Conservation (phyloP, 2,113 vertebrate genomes). For the Oreochromis aureus region DNA sequence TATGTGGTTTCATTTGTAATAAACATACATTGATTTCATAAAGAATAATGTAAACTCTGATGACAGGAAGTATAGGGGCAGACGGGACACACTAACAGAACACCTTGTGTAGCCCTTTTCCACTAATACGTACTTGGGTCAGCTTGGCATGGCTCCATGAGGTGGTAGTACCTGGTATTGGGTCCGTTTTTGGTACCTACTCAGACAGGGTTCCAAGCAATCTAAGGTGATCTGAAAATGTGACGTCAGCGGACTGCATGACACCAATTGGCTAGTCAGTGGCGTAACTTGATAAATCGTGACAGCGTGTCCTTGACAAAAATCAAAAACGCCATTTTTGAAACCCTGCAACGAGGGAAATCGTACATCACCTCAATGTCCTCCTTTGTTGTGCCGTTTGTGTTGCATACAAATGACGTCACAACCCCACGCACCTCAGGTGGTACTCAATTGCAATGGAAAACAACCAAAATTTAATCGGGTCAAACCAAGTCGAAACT, state of each 20-base stretch:
- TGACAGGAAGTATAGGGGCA: neutral
- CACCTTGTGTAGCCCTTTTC: too few relatives aligned
- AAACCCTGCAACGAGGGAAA: neutral
- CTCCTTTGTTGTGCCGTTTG: neutral
- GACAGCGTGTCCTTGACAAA: neutral
- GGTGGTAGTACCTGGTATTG: too few relatives aligned
- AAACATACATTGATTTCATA: neutral
- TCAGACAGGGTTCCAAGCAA: too few relatives aligned
- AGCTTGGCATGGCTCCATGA: too few relatives aligned
- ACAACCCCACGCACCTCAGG: neutral
- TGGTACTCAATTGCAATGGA: neutral
- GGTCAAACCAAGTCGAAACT: neutral
- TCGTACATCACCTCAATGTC: neutral
- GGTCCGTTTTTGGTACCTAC: too few relatives aligned
- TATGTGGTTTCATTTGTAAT: neutral
- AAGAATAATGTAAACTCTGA: neutral
- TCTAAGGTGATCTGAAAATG: too few relatives aligned
- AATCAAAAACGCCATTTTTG: neutral
- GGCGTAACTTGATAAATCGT: neutral
- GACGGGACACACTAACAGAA: neutral
- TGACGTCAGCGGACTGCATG: too few relatives aligned
- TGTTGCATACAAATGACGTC: neutral
- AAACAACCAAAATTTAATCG: neutral
- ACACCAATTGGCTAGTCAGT: neutral
- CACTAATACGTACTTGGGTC: too few relatives aligned